Conservation (phyloP, 2,888 invertebrate species). For the Ennomos erosarius region DNA sequence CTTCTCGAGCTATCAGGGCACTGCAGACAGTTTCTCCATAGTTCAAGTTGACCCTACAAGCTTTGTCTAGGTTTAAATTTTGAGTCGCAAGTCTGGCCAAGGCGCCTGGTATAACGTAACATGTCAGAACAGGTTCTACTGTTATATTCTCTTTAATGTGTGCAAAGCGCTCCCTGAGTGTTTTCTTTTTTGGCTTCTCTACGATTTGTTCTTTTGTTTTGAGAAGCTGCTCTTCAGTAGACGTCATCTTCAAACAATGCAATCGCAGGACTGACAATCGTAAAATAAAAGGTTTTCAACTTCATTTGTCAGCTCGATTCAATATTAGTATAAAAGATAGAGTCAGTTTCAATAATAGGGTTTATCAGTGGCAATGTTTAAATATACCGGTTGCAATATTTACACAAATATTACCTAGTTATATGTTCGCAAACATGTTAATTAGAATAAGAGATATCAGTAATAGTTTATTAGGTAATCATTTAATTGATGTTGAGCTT, state of each 20-base stretch:
- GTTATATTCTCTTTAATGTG: conserved; percentile 85
- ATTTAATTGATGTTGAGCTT: conserved; percentile 4
- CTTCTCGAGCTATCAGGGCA: conserved; percentile 89
- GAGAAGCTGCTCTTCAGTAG: conserved; percentile 63
- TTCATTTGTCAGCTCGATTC: conserved; percentile 37
- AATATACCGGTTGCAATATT: conserved; percentile 32
- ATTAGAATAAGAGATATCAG: conserved; percentile 10
- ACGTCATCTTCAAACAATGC: conserved; percentile 52
- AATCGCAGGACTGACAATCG: conserved; percentile 39
- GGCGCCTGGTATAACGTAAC: conserved; percentile 86
- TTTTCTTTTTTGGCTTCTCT: conserved; percentile 56
- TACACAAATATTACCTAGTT: conserved; percentile 23
- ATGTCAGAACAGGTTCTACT: conserved; percentile 87
- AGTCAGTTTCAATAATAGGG: conserved; percentile 40
- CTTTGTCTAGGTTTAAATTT: conserved; percentile 93
- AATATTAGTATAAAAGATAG: conserved; percentile 51
- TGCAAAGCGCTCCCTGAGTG: conserved; percentile 71
- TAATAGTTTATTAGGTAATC: neutral
- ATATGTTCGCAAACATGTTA: conserved; percentile 20
- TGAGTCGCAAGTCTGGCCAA: conserved; percentile 91
- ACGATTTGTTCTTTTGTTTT: conserved; percentile 44
- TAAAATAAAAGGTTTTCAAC: conserved; percentile 19
- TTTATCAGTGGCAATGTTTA: conserved; percentile 45
- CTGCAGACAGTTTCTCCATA: conserved; percentile 89
- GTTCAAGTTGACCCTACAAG: conserved; percentile 91